These are phyloP conservation scores for Istiophorus platypterus DNA, from an alignment of 2,113 vertebrate species.

Conservation along the genomic window DNA sequence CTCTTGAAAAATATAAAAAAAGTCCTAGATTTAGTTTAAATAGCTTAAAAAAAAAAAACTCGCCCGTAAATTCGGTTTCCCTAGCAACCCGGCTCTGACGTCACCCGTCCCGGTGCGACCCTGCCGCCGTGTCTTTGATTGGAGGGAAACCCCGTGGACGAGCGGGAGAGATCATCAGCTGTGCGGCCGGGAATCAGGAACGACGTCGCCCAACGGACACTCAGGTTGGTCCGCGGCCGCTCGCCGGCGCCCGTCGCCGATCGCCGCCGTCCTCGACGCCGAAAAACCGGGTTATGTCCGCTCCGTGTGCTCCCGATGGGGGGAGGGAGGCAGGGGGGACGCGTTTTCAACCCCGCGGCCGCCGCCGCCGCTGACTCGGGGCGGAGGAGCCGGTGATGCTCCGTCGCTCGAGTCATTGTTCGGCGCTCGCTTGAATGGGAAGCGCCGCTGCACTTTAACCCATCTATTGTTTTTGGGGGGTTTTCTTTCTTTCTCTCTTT, in stretches of 20 bases:
- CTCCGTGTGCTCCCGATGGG: too few relatives aligned
- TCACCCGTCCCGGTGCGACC: conserved; percentile 86
- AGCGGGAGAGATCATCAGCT: conserved; percentile 87
- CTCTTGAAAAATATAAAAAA: not conserved
- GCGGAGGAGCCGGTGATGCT: conserved; percentile 52
- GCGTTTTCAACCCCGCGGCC: not conserved
- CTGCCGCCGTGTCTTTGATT: conserved; percentile 85
- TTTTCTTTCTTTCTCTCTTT: too few relatives aligned
- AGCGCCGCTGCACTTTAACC: conserved; percentile 14
- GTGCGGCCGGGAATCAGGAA: conserved; percentile 84
- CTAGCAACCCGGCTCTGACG: conserved; percentile 89
- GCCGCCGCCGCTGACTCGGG: conserved; percentile 3
- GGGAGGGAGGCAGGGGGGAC: too few relatives aligned
- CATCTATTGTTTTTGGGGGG: conserved; percentile 17
- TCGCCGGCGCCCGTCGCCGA: rapidly evolving
- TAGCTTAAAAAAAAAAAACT: too few relatives aligned
- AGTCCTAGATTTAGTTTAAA: too few relatives aligned
- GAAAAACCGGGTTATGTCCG: too few relatives aligned
- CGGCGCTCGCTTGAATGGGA: conserved; percentile 51
- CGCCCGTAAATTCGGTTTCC: conserved; percentile 81
- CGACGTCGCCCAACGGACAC: conserved; percentile 72
- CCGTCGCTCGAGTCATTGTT: conserved; percentile 77
- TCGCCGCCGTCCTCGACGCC: not conserved
- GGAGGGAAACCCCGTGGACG: conserved; percentile 95
- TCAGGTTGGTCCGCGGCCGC: conserved; percentile 70